phyloP scores from a whole-genome alignment of 1,140 invertebrate species.

The Nephila pilipes region DNA sequence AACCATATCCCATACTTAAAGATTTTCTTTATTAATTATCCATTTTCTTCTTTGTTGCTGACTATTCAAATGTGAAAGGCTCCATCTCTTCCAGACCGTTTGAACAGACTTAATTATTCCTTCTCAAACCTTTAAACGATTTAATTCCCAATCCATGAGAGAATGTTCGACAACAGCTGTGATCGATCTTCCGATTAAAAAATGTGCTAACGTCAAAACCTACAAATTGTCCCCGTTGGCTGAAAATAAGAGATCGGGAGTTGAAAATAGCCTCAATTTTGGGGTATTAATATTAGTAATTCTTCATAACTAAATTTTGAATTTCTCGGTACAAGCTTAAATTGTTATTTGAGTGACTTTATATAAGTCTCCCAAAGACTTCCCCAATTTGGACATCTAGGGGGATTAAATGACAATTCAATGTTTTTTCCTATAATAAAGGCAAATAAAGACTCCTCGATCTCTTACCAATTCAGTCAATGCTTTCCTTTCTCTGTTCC shows the following conservation, averaged over 20 bases:
- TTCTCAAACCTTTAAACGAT: neutral
- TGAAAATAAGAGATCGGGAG: neutral
- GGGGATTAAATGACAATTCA: conserved; percentile 15
- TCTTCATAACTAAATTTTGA: too few species aligned
- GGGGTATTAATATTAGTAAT: neutral
- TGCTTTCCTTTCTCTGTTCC: neutral
- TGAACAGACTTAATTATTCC: too few species aligned
- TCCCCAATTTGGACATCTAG: neutral
- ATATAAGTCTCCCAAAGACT: conserved; percentile 43
- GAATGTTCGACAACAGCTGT: neutral
- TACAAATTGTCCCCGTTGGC: neutral
- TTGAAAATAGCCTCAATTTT: neutral
- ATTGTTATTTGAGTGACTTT: too few species aligned
- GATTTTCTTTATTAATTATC: neutral
- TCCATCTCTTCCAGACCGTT: too few species aligned
- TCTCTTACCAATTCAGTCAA: neutral
- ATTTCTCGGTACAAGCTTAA: too few species aligned
- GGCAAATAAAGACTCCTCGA: neutral
- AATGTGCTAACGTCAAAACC: neutral
- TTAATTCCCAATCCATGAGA: neutral
- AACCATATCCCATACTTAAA: neutral
- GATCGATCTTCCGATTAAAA: too few species aligned
- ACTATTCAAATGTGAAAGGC: too few species aligned
- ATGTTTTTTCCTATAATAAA: conserved; percentile 7
- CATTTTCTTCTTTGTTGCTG: too few species aligned